Evolutionary conservation across 37 sponge, comb jelly and placozoan species (phyloP).

Genomic region (Haliclona indistincta): DNA sequence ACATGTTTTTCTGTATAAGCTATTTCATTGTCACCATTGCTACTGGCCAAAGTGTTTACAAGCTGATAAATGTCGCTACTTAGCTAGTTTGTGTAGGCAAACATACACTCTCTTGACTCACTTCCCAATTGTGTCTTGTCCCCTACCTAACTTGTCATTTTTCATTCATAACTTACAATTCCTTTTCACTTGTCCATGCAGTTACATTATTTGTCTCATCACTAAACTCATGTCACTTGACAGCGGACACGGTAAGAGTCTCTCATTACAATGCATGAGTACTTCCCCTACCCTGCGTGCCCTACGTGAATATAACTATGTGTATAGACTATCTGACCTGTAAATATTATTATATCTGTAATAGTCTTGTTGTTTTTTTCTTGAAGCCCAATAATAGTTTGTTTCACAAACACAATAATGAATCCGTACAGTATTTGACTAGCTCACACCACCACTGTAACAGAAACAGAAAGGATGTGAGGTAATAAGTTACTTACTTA

Average conservation of each 20-base stretch:
- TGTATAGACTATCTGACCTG: too few relatives aligned
- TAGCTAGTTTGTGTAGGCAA: neutral
- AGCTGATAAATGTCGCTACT: neutral
- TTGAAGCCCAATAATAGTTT: too few relatives aligned
- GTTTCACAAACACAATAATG: too few relatives aligned
- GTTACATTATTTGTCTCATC: slow-evolving; percentile 81
- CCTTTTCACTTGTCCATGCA: slow-evolving; percentile 35
- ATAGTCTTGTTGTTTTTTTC: too few relatives aligned
- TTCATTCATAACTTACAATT: neutral
- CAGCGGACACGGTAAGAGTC: slow-evolving; percentile 73
- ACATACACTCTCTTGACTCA: slow-evolving; percentile 11
- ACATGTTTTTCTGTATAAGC: neutral
- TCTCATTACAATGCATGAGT: too few relatives aligned
- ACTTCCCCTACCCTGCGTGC: too few relatives aligned
- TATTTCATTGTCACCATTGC: neutral
- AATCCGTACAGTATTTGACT: too few relatives aligned
- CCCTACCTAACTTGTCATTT: neutral
- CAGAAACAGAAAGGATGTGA: too few relatives aligned
- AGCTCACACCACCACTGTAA: too few relatives aligned
- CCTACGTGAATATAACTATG: too few relatives aligned
- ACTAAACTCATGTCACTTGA: slow-evolving; percentile 79
- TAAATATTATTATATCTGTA: too few relatives aligned
- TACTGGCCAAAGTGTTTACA: neutral
- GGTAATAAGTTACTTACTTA: too few relatives aligned
- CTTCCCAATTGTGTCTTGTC: neutral